phyloP scores from a whole-genome alignment of 2,113 vertebrate species.

The Kryptolebias marmoratus region DNA sequence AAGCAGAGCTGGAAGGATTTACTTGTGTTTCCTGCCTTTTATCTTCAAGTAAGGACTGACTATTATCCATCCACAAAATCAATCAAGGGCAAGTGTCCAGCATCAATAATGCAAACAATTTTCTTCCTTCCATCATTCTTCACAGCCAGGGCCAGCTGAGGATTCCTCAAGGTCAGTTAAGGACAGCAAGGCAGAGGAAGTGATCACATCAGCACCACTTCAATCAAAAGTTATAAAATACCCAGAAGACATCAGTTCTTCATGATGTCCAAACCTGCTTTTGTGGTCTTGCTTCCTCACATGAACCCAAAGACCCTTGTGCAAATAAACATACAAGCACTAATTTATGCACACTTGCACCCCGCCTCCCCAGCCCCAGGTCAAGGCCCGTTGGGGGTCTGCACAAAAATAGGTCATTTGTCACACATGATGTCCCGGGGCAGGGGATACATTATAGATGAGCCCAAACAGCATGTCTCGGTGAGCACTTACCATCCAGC shows the following conservation, averaged over 20 bases:
- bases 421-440: conserved; percentile 84
- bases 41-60: conserved; percentile 23
- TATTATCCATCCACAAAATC: conserved; percentile 24
- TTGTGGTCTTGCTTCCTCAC: conserved; percentile 20
- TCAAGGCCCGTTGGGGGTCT: conserved; percentile 81
- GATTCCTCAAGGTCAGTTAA: conserved; percentile 73
- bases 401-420: conserved; percentile 86
- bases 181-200: conserved; percentile 41
- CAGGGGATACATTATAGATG: conserved; percentile 83
- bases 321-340: conserved; percentile 69
- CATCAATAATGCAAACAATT: conserved; percentile 57
- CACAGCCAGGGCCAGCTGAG: conserved; percentile 45
- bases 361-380: conserved; percentile 57
- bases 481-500: conserved; percentile 75
- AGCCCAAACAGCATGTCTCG: conserved; percentile 79
- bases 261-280: conserved; percentile 8
- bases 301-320: conserved; percentile 21
- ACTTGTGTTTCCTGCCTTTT: conserved; percentile 3
- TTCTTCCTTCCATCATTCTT: conserved; percentile 35
- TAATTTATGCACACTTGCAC: conserved; percentile 56
- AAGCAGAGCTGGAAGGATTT: conserved; percentile 24
- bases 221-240: conserved; percentile 9
- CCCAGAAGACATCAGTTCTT: conserved; percentile 6
- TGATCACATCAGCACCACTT: conserved; percentile 29
- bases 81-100: conserved; percentile 35